Base-by-base conservation (phyloP, 2,888 invertebrate genomes). In the Dugesia japonica region DNA sequence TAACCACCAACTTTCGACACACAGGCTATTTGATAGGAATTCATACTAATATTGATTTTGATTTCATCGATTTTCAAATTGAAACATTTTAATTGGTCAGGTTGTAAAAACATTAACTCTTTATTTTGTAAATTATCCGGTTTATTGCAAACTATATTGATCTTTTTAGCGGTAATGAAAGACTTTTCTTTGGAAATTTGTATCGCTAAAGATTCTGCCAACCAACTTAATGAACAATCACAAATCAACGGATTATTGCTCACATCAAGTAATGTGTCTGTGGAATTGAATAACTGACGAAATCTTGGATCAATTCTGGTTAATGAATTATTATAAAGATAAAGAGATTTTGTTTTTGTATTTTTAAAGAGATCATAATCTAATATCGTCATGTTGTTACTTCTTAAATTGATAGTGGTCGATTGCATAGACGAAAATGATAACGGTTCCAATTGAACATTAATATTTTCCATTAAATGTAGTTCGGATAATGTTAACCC, bases 161-260 rank as follows among this genome's bases (percentile, higher is more conserved):
- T 56, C 56, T 56, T 56, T 23, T 56, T 56, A 4, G 56, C 1
- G 17, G n/a, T 56, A n/a, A 56, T 20, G 56, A 20, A n/a, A n/a
- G 56, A 56, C 23, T 56, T 56, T n/a, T 56, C 56, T 56, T 56
- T 56, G 56, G 20, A 20, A 9, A 23, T 9, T 56, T 56, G n/a
- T n/a, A n/a, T 56, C 7, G 23, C 4, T 4, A 56, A n/a, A 56
- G 56, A 56, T n/a, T 56, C 56, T 23, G 56, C 56, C 1, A 56
- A n/a, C 56, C 56, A 56, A 56, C 56, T 56, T n/a, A 56, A n/a
- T 9, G 56, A 56, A 56, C 56, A 56, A n/a, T 56, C 56, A 56
- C 56, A 56, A 23, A 56, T 56, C n/a, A 56, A 56, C n/a, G 56
- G 56, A 23, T 56, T 56, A 56, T 56, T 56, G 23, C 56, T 56